These are phyloP conservation scores for Ashinkailepas kermadecensis DNA, from an alignment of 2,888 invertebrate genomes.

Conservation along the genomic window DNA sequence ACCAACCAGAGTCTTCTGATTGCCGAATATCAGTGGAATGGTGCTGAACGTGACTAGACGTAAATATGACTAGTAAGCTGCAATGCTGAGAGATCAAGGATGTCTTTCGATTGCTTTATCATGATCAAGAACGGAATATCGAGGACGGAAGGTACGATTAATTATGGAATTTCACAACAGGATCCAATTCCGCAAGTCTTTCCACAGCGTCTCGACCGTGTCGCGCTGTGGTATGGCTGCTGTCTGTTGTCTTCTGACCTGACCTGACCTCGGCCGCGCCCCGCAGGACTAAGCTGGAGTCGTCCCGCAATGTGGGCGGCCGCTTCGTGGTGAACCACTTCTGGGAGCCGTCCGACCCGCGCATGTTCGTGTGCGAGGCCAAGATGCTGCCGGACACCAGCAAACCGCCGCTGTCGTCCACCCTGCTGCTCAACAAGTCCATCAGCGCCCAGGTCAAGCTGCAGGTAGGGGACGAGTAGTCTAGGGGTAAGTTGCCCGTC, in stretches of 20 bases:
- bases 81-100: no score
- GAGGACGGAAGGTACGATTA: no score
- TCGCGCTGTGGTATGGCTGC: background rate
- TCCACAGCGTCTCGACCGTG: no score
- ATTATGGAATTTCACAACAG: no score
- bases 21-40: no score
- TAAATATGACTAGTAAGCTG: no score
- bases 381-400: conserved; percentile 34
- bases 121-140: no score
- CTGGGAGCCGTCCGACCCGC: conserved; percentile 83
- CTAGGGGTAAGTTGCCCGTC: no score
- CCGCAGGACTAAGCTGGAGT: conserved; percentile 11
- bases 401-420: conserved; percentile 3
- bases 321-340: conserved; percentile 54
- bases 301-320: conserved; percentile 41
- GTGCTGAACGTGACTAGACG: no score
- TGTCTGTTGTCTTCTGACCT: background rate
- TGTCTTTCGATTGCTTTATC: no score
- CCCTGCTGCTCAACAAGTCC: background rate
- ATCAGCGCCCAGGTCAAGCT: background rate
- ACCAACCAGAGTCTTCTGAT: no score
- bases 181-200: no score
- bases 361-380: conserved; percentile 82
- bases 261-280: background rate
- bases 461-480: background rate